These are phyloP conservation scores for Corythornis cristatus DNA, from an alignment of 2,113 vertebrate genomes.

Conservation along the genomic window DNA sequence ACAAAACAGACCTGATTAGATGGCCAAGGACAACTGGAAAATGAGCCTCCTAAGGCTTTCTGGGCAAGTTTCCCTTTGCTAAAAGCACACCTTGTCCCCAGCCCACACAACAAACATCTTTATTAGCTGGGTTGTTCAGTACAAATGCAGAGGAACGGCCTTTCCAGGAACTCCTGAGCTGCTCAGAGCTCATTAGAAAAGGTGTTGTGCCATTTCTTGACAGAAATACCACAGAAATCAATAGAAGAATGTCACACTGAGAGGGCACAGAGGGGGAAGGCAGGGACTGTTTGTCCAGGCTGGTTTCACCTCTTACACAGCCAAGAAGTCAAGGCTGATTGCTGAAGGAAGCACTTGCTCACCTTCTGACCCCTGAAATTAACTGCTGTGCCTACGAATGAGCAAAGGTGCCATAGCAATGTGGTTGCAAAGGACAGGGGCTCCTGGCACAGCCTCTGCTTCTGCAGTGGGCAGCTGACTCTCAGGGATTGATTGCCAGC, in stretches of 20 bases:
- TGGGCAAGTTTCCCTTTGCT: not conserved
- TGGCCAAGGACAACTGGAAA: not conserved
- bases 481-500: not conserved
- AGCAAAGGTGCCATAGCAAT: fast-evolving
- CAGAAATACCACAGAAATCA: not conserved
- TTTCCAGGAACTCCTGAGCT: not conserved
- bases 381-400: fast-evolving
- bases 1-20: not conserved
- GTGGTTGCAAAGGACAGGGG: not conserved
- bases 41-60: not conserved
- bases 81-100: not conserved
- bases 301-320: not conserved
- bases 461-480: not conserved
- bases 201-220: not conserved
- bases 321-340: not conserved
- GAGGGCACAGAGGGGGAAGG: not conserved
- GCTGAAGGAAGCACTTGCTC: not conserved
- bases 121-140: not conserved
- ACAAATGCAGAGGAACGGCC: not conserved
- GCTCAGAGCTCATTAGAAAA: not conserved
- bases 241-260: not conserved
- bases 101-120: not conserved
- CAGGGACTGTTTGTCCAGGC: not conserved
- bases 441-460: not conserved
- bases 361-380: not conserved